Evolutionary conservation across 2,888 invertebrate genomes (phyloP).

Genomic region (Limnephilus marmoratus): DNA sequence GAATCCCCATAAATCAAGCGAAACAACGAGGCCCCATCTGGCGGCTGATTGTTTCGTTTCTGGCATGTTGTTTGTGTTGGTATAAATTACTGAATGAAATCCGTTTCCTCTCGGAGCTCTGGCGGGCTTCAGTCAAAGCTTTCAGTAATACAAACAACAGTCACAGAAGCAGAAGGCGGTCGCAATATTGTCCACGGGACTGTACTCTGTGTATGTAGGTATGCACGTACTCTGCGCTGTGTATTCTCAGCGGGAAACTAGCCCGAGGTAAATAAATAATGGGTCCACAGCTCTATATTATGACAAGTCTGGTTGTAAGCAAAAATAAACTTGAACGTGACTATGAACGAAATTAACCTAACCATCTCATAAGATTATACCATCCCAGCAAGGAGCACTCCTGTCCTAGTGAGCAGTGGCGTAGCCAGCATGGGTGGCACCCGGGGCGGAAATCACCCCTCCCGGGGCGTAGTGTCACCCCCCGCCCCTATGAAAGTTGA

Average conservation of each 20-base stretch:
- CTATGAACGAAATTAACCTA: neutral
- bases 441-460: too few relatives aligned
- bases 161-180: neutral
- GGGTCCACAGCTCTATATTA: neutral
- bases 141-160: constrained; percentile 13
- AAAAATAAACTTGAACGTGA: neutral
- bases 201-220: neutral
- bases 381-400: too few relatives aligned
- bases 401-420: too few relatives aligned
- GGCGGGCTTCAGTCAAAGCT: constrained; percentile 33
- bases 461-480: too few relatives aligned
- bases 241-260: neutral
- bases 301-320: neutral
- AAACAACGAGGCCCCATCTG: neutral
- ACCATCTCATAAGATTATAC: too few relatives aligned
- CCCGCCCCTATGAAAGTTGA: too few relatives aligned
- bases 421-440: too few relatives aligned
- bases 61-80: constrained; percentile 6
- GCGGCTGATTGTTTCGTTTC: constrained; percentile 2
- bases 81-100: constrained; percentile 29
- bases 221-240: neutral
- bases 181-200: neutral
- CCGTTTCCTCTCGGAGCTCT: constrained; percentile 32
- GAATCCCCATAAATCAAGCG: constrained; percentile 1
- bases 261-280: constrained; percentile 13